phyloP scores from a whole-genome alignment of 2,797 vertebrate species.

The Numenius phaeopus region DNA sequence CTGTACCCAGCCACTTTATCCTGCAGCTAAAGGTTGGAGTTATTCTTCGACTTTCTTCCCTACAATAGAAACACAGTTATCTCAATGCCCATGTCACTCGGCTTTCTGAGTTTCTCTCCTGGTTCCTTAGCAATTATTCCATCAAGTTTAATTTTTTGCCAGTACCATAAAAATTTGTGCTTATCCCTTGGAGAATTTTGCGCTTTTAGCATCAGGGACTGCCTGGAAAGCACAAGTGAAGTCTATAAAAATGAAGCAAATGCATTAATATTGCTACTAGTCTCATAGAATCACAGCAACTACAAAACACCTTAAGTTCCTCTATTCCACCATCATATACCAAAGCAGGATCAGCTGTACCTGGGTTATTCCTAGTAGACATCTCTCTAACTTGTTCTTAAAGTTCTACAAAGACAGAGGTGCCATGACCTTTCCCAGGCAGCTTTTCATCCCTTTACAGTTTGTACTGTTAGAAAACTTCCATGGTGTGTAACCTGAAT shows the following conservation, averaged over 20 bases:
- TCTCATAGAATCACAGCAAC: neutral
- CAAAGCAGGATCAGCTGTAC: neutral
- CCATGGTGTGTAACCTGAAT: neutral
- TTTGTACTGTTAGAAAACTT: neutral
- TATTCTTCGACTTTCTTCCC: neutral
- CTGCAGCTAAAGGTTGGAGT: neutral
- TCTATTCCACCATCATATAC: neutral
- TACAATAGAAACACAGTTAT: neutral
- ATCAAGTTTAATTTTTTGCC: neutral
- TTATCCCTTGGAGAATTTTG: neutral
- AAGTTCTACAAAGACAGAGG: conserved; percentile 1
- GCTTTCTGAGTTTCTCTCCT: neutral
- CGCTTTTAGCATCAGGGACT: neutral
- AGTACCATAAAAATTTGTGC: neutral
- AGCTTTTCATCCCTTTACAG: neutral
- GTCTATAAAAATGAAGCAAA: neutral
- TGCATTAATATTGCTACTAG: neutral
- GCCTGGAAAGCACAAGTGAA: neutral
- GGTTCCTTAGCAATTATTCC: neutral
- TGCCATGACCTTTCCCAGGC: neutral
- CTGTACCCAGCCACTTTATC: neutral
- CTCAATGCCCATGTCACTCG: neutral
- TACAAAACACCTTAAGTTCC: neutral
- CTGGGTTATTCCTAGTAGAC: neutral
- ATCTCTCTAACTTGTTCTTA: neutral